These are phyloP conservation scores for Mobula hypostoma DNA, from an alignment of 2,113 vertebrate genomes.

Conservation along the genomic window DNA sequence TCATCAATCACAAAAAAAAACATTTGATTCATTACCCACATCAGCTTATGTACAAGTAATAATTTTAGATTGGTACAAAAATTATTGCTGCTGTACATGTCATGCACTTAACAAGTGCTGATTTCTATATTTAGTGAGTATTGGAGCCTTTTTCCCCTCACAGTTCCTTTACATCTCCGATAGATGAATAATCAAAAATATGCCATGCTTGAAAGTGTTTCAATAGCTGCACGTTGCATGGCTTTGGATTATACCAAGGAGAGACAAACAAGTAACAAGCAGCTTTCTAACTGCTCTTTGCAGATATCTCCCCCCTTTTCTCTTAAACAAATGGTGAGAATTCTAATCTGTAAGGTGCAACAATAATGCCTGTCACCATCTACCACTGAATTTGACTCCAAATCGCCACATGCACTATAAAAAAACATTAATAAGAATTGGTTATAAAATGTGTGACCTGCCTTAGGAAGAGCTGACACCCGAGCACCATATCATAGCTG, in stretches of 20 bases:
- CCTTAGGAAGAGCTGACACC: not conserved
- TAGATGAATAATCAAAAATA: constrained; percentile 11
- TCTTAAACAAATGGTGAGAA: not conserved
- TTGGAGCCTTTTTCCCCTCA: no score
- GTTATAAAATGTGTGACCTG: not conserved
- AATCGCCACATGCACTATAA: not conserved
- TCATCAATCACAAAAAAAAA: constrained; percentile 34
- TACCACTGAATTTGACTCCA: not conserved
- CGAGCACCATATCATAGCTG: not conserved
- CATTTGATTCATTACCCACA: not conserved
- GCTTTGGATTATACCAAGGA: not conserved
- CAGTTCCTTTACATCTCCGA: not conserved
- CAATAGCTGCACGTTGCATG: not conserved
- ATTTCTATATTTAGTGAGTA: not conserved
- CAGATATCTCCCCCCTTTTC: not conserved
- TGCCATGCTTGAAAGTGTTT: not conserved
- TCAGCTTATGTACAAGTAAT: not conserved
- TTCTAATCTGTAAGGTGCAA: not conserved
- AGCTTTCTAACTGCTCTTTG: not conserved
- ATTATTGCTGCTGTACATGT: not conserved
- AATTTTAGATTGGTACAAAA: constrained; percentile 21
- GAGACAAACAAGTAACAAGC: not conserved
- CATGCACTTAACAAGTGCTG: not conserved
- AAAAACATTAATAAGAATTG: not conserved
- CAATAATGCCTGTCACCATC: not conserved